Evolutionary conservation across 2,888 invertebrate species (phyloP), one percentile per base, ranked within the genome.

Genomic region (Camponotus fellah): DNA sequence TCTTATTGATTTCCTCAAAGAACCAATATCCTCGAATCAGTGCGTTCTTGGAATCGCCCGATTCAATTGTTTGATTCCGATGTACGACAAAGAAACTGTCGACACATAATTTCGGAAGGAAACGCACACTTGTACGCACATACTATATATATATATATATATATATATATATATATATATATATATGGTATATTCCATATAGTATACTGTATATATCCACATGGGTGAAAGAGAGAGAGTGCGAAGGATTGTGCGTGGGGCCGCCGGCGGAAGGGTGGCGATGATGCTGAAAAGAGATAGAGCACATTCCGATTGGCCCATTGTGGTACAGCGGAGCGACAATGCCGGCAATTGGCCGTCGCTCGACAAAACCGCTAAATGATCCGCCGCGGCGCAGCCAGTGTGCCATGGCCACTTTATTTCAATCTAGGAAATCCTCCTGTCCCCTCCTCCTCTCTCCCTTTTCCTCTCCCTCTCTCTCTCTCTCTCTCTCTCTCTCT

Each of bases 301-400:
- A 92, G 92, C 93, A 90, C 90, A 93, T 94, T 95, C 94, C 95
- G 95, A 95, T 95, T 95, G 95, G 94, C 94, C 94, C 94, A 95
- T 95, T 95, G 95, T 95, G 94, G 94, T 92, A 93, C 93, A 94
- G 92, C 93, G 92, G 92, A 94, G 94, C 94, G 94, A 95, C 95
- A 95, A 95, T 95, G 95, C 95, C 93, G 92, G 93, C 95, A 95
- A 95, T 95, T 95, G 95, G 94, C 94, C 94, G 94, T 94, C 94
- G 95, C 94, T 94, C 94, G 95, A 95, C 95, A 95, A 95, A 95
- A 95, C 95, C 95, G 94, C 95, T 95, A 95, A 95, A 95, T 94
- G 95, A 94, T 95, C 95, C 94, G 93, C 93, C 93, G 91, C 89
- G 92, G 92, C 93, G 92, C 92, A 92, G 53, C 53, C 72, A 17